Percentiles rank a stretch among this genome's conserved stretches.
These are phyloP conservation scores for Axis porcinus DNA, from an alignment of 2,113 vertebrate species.

Conservation along the genomic window DNA sequence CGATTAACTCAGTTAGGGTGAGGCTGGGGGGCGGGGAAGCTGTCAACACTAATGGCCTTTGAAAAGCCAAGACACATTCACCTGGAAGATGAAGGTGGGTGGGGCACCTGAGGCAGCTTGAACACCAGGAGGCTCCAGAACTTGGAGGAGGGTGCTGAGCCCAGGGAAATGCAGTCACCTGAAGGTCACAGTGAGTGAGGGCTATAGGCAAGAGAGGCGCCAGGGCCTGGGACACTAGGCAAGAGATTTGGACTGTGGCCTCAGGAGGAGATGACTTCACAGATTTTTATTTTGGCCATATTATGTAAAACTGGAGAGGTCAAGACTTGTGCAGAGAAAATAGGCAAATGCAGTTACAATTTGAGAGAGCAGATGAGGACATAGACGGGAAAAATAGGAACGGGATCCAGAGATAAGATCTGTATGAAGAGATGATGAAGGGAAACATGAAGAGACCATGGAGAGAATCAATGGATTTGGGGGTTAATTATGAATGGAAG, in stretches of 20 bases:
- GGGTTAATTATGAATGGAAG: not conserved
- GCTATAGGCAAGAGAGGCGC: not conserved
- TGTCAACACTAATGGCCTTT: not conserved
- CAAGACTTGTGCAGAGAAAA: not conserved
- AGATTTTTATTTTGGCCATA: not conserved
- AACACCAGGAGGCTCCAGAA: not conserved
- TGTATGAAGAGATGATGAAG: not conserved
- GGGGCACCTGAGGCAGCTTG: accelerated
- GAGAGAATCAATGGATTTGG: accelerated
- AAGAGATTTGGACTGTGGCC: not conserved
- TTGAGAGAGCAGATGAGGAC: not conserved
- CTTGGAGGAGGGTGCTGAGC: accelerated
- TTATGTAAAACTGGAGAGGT: not conserved
- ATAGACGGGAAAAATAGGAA: not conserved
- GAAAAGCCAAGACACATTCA: not conserved
- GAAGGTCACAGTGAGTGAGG: accelerated
- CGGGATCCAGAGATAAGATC: accelerated
- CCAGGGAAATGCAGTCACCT: accelerated
- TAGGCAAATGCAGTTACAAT: not conserved
- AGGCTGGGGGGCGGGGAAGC: not conserved
- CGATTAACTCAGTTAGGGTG: not conserved
- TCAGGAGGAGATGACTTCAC: not conserved
- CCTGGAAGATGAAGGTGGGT: not conserved
- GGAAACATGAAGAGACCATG: not conserved
- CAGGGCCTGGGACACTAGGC: accelerated